A percentile compares a stretch with the other conserved stretches of the same genome.
Conservation (phyloP, 2,888 invertebrate genomes). For the Caenorhabditis panamensis region DNA sequence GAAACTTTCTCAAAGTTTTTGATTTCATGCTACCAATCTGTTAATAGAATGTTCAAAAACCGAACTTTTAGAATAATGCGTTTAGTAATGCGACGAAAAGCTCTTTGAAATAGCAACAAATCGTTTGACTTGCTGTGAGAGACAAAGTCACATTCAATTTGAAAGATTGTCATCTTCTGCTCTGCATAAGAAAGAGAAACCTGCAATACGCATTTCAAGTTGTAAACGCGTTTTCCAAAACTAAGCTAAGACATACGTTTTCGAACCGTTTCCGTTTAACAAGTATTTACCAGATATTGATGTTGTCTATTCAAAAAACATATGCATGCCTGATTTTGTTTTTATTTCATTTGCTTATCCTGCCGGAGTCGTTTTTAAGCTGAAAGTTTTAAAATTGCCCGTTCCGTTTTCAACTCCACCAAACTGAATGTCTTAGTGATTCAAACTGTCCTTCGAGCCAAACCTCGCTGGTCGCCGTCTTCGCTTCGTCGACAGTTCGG, state of each 20-base stretch:
- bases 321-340: conserved; percentile 5
- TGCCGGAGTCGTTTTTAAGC: no score
- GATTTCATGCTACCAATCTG: no score
- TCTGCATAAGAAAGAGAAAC: conserved; percentile 24
- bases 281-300: background rate
- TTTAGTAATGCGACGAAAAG: conserved; percentile 21
- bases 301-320: background rate
- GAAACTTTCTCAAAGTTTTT: no score
- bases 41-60: no score
- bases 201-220: background rate
- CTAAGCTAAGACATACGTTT: no score
- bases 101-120: conserved; percentile 11
- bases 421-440: conserved; percentile 24
- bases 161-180: conserved; percentile 49
- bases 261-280: background rate
- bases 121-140: background rate
- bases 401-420: background rate
- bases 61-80: no score
- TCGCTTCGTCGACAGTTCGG: conserved; percentile 62
- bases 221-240: no score
- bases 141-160: conserved; percentile 51
- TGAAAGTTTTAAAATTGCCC: no score
- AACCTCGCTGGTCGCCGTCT: conserved; percentile 57
- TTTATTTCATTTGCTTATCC: no score
- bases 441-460: conserved; percentile 62